Evolutionary conservation across 1,140 invertebrate species (phyloP), one percentile per base, ranked within the genome.

Genomic region (Nilaparvata lugens): DNA sequence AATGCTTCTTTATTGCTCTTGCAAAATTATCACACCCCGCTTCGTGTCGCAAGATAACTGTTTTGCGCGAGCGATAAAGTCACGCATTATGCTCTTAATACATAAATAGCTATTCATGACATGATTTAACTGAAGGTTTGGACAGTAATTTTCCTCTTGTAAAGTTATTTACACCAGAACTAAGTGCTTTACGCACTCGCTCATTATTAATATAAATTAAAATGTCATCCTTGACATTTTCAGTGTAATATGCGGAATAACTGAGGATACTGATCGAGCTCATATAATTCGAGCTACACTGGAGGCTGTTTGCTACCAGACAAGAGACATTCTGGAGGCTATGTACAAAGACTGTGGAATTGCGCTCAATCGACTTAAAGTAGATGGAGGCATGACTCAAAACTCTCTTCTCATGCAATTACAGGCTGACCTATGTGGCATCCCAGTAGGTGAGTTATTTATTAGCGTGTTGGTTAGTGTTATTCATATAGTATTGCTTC

Each of bases 251-350:
- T 87, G 87, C 74, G 91, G 91, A n/a, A 78, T 94, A 61, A 89
- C 86, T 16, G 85, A 90, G 69, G 84, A 86, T 62, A 86, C 86
- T 4, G 83, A 76, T 14, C 81, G 82, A 66, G 79, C 79, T 59
- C 92, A 97, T 71, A 81, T 97, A 56, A 82, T 87, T 1, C 82
- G 89, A 67, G 93, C 93, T 16, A 88, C 91, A 13, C 78, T 97
- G 45, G 90, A 95, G 74, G 86, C 92, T 16, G 83, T 95, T 24
- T 90, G 90, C 65, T 96, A 93, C 74, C 94, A 97, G 75, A 91
- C 84, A 1, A 76, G 80, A 63, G 86, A 88, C 62, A 80, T 89
- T 56, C 75, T 92, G 16, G 82, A 86, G 66, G 84, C 89, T 0
- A 87, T 93, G 80, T 83, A 82, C 55, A 73, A 81, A 58, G 91